Conservation (phyloP, 1,140 invertebrate genomes). For the Drosophila neocordata region DNA sequence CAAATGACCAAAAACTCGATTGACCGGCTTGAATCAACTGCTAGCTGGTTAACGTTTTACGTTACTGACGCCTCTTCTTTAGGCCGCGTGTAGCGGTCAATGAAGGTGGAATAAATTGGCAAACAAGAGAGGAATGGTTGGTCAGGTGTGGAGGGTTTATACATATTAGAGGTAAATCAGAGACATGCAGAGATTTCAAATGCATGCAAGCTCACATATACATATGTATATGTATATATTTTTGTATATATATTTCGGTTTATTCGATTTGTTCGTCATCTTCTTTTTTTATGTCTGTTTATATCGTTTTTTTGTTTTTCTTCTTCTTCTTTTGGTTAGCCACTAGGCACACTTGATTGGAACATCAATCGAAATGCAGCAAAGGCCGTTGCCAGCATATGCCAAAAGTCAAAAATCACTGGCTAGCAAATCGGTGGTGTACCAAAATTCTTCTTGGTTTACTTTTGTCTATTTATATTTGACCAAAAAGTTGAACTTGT, state of each 20-base stretch:
- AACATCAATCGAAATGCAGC: conserved; percentile 64
- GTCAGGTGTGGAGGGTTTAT: background rate
- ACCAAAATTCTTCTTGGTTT: conserved; percentile 1
- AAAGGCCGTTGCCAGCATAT: conserved; percentile 77
- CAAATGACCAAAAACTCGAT: conserved; percentile 57
- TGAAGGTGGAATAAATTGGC: conserved; percentile 72
- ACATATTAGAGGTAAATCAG: background rate
- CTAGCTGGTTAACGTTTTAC: background rate
- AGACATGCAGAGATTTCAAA: conserved; percentile 43
- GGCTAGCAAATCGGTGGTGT: background rate
- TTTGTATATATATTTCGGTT: conserved; percentile 31
- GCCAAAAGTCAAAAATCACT: conserved; percentile 64
- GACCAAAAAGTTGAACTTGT: conserved; percentile 5
- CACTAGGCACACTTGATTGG: conserved; percentile 36
- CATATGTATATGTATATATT: conserved; percentile 1
- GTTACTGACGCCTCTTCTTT: conserved; percentile 32
- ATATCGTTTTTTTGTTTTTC: conserved; percentile 25
- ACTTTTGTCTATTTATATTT: background rate
- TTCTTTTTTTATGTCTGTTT: background rate
- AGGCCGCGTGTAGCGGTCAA: conserved; percentile 64
- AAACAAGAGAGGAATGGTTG: conserved; percentile 27
- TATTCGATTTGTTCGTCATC: conserved; percentile 40
- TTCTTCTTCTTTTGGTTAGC: conserved; percentile 43
- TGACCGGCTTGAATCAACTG: conserved; percentile 53
- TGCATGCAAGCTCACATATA: conserved; percentile 27